These are phyloP conservation scores for Physella acuta DNA, from an alignment of 1,140 invertebrate genomes.

Conservation along the genomic window DNA sequence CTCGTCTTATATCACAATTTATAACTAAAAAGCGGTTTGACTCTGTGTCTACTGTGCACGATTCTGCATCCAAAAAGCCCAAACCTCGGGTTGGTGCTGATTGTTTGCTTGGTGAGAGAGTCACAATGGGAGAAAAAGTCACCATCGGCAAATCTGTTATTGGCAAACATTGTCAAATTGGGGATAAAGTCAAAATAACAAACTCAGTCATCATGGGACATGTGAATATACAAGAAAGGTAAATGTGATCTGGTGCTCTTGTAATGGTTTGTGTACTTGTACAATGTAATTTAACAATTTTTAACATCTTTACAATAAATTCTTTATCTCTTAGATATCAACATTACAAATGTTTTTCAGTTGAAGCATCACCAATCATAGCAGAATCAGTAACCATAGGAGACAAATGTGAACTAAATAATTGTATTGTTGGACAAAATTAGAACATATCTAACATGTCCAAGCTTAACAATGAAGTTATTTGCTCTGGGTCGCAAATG, in stretches of 20 bases:
- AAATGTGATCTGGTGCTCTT: too few relatives aligned
- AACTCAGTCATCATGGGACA: conserved; percentile 85
- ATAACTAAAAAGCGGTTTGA: background rate
- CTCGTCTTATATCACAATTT: conserved; percentile 14
- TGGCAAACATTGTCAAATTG: conserved; percentile 74
- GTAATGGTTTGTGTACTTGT: too few relatives aligned
- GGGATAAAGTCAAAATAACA: conserved; percentile 76
- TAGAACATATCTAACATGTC: conserved; percentile 39
- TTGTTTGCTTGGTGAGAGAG: conserved; percentile 75
- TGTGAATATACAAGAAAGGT: conserved; percentile 77
- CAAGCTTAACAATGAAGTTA: too few relatives aligned
- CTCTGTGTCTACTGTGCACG: conserved; percentile 1
- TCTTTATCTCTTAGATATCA: too few relatives aligned
- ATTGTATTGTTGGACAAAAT: conserved; percentile 68
- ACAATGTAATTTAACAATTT: too few relatives aligned
- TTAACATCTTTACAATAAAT: too few relatives aligned
- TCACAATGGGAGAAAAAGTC: conserved; percentile 76
- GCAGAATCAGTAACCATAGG: conserved; percentile 70
- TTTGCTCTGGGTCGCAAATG: too few relatives aligned
- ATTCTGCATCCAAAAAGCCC: conserved; percentile 10
- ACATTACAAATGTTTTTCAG: too few relatives aligned
- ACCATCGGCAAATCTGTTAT: conserved; percentile 78
- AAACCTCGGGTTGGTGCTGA: conserved; percentile 65
- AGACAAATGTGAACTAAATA: conserved; percentile 69
- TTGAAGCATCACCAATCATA: conserved; percentile 73